Evolutionary conservation across 2,888 invertebrate genomes (phyloP).

Genomic region (Zygothrica quintamaculata): DNA sequence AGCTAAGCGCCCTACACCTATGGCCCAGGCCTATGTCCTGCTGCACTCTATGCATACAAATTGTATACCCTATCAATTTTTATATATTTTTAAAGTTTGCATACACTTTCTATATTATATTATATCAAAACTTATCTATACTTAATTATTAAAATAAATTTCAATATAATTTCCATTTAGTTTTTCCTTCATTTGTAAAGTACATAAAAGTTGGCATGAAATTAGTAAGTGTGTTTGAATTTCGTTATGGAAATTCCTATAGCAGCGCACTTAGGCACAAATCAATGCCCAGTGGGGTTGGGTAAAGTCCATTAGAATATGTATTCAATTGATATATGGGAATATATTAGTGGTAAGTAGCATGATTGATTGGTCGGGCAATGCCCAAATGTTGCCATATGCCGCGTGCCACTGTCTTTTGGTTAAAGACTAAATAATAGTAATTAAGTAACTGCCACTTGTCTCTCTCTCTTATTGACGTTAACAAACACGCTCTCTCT

Average conservation of each 20-base stretch:
- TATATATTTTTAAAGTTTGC: too few relatives aligned
- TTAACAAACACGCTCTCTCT: too few relatives aligned
- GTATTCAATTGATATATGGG: conserved; percentile 40
- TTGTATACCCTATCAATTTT: conserved; percentile 4
- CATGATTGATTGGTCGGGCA: conserved; percentile 62
- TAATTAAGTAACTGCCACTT: conserved; percentile 60
- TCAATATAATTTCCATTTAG: too few relatives aligned
- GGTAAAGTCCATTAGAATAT: conserved; percentile 52
- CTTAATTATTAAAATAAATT: too few relatives aligned
- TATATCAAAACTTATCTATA: too few relatives aligned
- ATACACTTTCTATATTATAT: too few relatives aligned
- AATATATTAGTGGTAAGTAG: background rate
- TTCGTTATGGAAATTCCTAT: conserved; percentile 15
- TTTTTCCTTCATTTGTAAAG: too few relatives aligned
- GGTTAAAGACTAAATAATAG: conserved; percentile 51
- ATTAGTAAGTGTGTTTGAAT: conserved; percentile 28
- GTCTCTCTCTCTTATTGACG: too few relatives aligned
- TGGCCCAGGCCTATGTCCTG: conserved; percentile 18
- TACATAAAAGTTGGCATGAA: too few relatives aligned
- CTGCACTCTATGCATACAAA: conserved; percentile 5
- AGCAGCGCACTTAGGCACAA: conserved; percentile 38
- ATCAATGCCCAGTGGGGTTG: conserved; percentile 45
- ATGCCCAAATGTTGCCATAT: conserved; percentile 23
- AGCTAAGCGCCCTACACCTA: conserved; percentile 17
- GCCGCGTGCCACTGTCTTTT: conserved; percentile 26